Percentiles rank a stretch among this genome's conserved stretches.
Evolutionary conservation across 2,113 vertebrate genomes (phyloP).

Genomic region (Anarhynchus alexandrinus): DNA sequence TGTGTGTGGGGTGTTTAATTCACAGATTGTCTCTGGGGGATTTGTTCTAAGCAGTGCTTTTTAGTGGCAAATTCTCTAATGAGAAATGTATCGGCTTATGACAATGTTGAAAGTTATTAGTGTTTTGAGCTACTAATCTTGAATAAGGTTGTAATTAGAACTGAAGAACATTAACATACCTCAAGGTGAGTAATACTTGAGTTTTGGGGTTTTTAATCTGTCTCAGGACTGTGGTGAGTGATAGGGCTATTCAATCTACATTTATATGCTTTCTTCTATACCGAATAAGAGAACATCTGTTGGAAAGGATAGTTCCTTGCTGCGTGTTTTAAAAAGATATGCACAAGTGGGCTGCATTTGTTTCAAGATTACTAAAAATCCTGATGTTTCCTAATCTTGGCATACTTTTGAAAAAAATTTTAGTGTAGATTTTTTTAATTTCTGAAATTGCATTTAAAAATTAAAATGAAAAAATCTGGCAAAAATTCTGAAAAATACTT

Average conservation of each 20-base stretch:
- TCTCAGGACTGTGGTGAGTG: neutral
- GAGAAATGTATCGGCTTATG: neutral
- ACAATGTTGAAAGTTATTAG: neutral
- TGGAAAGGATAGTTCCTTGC: neutral
- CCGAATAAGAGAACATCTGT: neutral
- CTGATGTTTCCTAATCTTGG: neutral
- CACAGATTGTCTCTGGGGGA: neutral
- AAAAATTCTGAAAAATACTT: neutral
- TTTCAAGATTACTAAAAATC: neutral
- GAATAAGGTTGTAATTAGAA: neutral
- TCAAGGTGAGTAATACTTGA: neutral
- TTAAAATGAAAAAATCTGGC: neutral
- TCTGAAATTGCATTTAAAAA: neutral
- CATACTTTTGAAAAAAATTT: neutral
- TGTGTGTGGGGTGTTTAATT: neutral
- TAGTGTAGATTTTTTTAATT: neutral
- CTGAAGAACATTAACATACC: neutral
- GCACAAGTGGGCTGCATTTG: neutral
- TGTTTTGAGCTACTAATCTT: neutral
- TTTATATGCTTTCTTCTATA: neutral
- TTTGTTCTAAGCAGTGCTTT: neutral
- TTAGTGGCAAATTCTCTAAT: neutral
- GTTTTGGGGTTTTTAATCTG: neutral
- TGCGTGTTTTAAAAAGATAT: neutral
- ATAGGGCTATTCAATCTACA: neutral